A percentile compares a stretch with the other conserved stretches of the same genome.
phyloP scores from a whole-genome alignment of 2,797 vertebrate genomes.

The Lateolabrax maculatus region DNA sequence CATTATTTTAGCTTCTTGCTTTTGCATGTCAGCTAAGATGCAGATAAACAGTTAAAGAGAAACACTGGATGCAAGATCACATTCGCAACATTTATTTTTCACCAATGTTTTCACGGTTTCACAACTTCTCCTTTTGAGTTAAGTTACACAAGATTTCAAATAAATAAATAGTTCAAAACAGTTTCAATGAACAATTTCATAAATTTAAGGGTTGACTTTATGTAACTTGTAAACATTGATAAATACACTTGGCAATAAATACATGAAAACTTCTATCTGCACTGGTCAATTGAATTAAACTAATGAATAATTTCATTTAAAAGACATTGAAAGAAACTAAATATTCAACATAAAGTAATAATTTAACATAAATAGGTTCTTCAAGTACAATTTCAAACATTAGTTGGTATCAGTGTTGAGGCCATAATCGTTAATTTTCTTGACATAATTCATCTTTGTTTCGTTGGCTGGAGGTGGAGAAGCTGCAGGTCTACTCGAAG shows the following conservation, averaged over 20 bases:
- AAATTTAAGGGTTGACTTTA: neutral
- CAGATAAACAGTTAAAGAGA: neutral
- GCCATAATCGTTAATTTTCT: neutral
- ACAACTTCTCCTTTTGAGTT: slow-evolving; percentile 4
- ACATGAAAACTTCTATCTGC: neutral
- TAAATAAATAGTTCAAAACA: slow-evolving; percentile 36
- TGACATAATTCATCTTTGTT: neutral
- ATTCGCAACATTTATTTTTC: slow-evolving; percentile 30
- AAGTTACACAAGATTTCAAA: neutral
- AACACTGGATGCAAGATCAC: neutral
- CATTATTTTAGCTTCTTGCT: neutral
- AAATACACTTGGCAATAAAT: slow-evolving; percentile 44
- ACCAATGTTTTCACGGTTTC: neutral
- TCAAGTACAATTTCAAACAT: neutral
- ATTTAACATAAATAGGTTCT: neutral
- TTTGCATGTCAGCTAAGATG: neutral
- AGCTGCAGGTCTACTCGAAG: neutral
- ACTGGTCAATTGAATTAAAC: slow-evolving; percentile 22
- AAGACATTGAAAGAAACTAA: slow-evolving; percentile 22
- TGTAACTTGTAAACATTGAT: slow-evolving; percentile 12
- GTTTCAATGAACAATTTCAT: neutral
- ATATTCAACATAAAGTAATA: neutral
- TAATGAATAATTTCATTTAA: slow-evolving; percentile 43
- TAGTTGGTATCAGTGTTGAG: neutral
- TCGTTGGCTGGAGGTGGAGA: neutral